Conservation (phyloP, 2,888 invertebrate species). For the Diogma glabrata region DNA sequence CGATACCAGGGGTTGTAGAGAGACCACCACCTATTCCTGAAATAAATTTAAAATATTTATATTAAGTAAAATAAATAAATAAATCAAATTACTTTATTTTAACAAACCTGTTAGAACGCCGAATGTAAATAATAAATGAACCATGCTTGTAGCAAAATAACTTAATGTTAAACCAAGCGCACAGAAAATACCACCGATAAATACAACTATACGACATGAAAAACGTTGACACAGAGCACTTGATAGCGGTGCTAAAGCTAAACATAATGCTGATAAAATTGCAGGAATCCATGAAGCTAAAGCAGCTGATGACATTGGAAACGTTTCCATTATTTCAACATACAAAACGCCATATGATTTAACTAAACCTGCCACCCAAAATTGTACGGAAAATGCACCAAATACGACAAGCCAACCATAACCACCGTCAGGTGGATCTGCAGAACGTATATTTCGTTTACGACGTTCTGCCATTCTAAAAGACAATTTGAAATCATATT, state of each 20-base stretch:
- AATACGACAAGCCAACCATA: slow-evolving; percentile 68
- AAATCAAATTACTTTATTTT: neutral
- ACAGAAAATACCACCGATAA: slow-evolving; percentile 60
- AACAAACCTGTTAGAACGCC: slow-evolving; percentile 57
- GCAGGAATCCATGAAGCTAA: slow-evolving; percentile 74
- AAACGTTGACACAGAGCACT: slow-evolving; percentile 60
- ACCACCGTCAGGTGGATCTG: slow-evolving; percentile 55
- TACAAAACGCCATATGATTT: slow-evolving; percentile 73
- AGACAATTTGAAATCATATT: neutral
- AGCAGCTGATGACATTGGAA: slow-evolving; percentile 59
- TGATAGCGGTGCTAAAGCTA: slow-evolving; percentile 59
- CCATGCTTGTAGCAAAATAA: slow-evolving; percentile 55
- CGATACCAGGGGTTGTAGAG: slow-evolving; percentile 69
- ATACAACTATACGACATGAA: slow-evolving; percentile 57
- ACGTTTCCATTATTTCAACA: slow-evolving; percentile 69
- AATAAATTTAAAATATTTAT: neutral
- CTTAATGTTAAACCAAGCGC: slow-evolving; percentile 56
- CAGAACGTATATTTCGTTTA: slow-evolving; percentile 15
- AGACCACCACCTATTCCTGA: slow-evolving; percentile 65
- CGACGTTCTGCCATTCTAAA: slow-evolving; percentile 12
- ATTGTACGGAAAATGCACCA: slow-evolving; percentile 68
- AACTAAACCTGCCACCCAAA: slow-evolving; percentile 69
- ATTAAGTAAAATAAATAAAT: neutral
- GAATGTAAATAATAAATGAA: slow-evolving; percentile 58
- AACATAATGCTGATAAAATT: slow-evolving; percentile 60